Percentiles rank a stretch among this genome's conserved stretches.
Conservation (phyloP, 2,888 invertebrate genomes). For the Dilophus febrilis region DNA sequence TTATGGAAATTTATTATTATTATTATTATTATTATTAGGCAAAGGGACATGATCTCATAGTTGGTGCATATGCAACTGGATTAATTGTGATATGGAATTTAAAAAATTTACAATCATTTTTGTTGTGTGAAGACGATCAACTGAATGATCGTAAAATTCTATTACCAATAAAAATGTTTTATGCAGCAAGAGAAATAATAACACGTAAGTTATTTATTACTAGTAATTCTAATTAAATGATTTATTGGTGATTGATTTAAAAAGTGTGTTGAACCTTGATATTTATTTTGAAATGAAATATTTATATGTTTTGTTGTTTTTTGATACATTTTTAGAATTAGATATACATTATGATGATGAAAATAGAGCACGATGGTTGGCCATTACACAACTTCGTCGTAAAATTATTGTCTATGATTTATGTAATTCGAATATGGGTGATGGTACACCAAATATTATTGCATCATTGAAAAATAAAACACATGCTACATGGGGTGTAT, state of each 20-base stretch:
- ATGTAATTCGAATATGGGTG: neutral
- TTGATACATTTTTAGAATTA: slow-evolving; percentile 16
- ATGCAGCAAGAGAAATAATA: slow-evolving; percentile 18
- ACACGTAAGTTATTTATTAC: neutral
- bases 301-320: no score
- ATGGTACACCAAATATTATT: neutral
- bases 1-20: slow-evolving; percentile 7
- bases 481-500: slow-evolving; percentile 15
- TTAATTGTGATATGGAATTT: slow-evolving; percentile 45
- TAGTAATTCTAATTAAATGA: neutral
- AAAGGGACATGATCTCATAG: slow-evolving; percentile 32
- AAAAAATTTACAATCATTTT: slow-evolving; percentile 23
- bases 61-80: slow-evolving; percentile 46
- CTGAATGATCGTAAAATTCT: slow-evolving; percentile 24
- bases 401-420: slow-evolving; percentile 6
- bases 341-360: slow-evolving; percentile 23
- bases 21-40: slow-evolving; percentile 18
- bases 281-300: no score
- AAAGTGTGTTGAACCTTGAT: no score
- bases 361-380: slow-evolving; percentile 23
- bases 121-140: slow-evolving; percentile 22
- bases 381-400: slow-evolving; percentile 9
- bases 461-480: slow-evolving; percentile 9
- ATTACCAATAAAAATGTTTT: slow-evolving; percentile 35
- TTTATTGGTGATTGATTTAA: neutral